Percentiles rank a stretch among this genome's conserved stretches.
These are phyloP conservation scores for Pseudococcus jackbeardsleyi DNA, from an alignment of 2,888 invertebrate species.

Conservation along the genomic window DNA sequence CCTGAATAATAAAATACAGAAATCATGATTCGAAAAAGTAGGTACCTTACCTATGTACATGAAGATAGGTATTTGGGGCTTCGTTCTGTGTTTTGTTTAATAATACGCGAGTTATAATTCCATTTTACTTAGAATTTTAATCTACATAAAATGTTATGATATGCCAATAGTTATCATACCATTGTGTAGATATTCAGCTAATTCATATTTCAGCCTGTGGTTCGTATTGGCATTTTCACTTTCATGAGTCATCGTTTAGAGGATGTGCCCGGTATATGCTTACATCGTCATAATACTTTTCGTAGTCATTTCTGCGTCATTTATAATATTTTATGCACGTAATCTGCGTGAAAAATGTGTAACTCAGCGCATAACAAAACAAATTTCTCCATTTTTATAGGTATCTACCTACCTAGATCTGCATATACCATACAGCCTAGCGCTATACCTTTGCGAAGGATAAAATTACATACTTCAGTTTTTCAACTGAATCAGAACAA, in stretches of 20 bases:
- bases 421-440: too few species aligned
- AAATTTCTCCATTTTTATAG: not conserved
- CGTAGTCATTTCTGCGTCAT: constrained; percentile 18
- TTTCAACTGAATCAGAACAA: too few species aligned
- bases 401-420: not conserved
- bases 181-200: too few species aligned
- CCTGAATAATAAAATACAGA: too few species aligned
- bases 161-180: not conserved
- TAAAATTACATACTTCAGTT: not conserved
- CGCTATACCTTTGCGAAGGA: not conserved
- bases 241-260: constrained; percentile 19
- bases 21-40: too few species aligned
- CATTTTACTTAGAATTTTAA: too few species aligned
- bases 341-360: constrained; percentile 7
- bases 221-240: not conserved
- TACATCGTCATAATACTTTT: not conserved
- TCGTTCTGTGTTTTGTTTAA: too few species aligned
- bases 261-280: not conserved
- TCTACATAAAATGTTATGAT: too few species aligned
- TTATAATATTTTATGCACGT: constrained; percentile 43
- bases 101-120: too few species aligned
- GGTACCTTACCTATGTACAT: too few species aligned
- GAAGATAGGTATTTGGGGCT: too few species aligned
- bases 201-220: not conserved
- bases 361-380: not conserved